A percentile compares a stretch with the other conserved stretches of the same genome.
Conservation (phyloP, 2,888 invertebrate genomes). For the Hipparchia semele region DNA sequence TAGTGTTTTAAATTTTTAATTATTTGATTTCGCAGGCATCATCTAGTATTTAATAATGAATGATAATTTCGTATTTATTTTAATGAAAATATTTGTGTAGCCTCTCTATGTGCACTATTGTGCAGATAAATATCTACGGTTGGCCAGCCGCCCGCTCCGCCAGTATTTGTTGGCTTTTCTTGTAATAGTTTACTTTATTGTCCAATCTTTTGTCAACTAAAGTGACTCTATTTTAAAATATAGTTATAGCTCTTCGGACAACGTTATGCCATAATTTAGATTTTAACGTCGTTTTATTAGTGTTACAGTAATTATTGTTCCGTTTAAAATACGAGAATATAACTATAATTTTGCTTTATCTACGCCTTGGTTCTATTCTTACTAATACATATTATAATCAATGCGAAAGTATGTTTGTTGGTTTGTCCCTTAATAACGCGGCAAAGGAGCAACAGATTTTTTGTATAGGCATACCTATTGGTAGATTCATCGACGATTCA, state of each 20-base stretch:
- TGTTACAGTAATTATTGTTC: slow-evolving; percentile 8
- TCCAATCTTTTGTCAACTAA: slow-evolving; percentile 28
- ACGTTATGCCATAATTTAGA: slow-evolving; percentile 16
- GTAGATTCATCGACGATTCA: too few species aligned
- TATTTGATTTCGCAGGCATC: too few species aligned
- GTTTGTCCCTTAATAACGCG: too few species aligned
- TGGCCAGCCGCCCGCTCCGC: slow-evolving; percentile 26
- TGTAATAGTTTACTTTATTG: slow-evolving; percentile 36
- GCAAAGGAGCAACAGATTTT: too few species aligned
- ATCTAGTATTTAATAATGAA: too few species aligned
- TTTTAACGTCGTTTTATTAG: slow-evolving; percentile 21
- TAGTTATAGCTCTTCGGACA: slow-evolving; percentile 6
- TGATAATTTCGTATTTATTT: too few species aligned
- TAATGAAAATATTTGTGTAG: too few species aligned
- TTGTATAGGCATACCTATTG: too few species aligned
- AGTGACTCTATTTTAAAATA: slow-evolving; percentile 30
- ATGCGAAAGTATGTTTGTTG: background rate
- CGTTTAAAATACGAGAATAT: background rate
- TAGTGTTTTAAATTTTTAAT: too few species aligned
- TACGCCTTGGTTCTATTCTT: background rate
- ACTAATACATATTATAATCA: too few species aligned
- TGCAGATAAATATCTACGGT: background rate
- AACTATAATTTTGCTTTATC: background rate
- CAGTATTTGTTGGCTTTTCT: slow-evolving; percentile 35
- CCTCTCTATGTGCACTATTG: background rate